Evolutionary conservation across 2,888 invertebrate species (phyloP).

Genomic region (Campoletis raptor): DNA sequence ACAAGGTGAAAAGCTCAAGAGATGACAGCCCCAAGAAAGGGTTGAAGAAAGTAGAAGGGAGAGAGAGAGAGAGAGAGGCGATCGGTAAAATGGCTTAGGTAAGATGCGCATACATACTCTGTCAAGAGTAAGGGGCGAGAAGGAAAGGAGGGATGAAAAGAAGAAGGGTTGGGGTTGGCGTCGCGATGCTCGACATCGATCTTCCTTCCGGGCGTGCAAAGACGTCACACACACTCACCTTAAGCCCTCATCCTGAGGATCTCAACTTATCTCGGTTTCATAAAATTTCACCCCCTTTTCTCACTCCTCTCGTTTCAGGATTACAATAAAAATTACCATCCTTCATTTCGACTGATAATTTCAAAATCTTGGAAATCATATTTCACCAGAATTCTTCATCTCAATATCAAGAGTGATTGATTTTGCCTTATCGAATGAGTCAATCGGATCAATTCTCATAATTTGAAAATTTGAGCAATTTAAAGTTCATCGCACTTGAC

Average conservation of each 20-base stretch:
- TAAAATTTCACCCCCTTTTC: constrained; percentile 43
- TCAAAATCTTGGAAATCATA: background rate
- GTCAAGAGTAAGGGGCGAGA: constrained; percentile 26
- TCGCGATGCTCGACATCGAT: constrained; percentile 72
- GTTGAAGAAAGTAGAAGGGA: constrained; percentile 3
- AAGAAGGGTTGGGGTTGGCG: constrained; percentile 27
- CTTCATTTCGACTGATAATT: constrained; percentile 6
- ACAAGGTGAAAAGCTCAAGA: constrained; percentile 40
- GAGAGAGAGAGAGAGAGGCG: constrained; percentile 37
- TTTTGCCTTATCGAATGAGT: background rate
- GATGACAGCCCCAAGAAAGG: constrained; percentile 9
- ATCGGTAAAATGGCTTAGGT: constrained; percentile 63
- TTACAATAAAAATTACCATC: constrained; percentile 59
- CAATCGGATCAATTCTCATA: background rate
- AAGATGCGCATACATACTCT: constrained; percentile 45
- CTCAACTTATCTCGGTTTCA: constrained; percentile 59
- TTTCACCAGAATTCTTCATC: background rate
- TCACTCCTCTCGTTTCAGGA: background rate
- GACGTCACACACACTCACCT: constrained; percentile 34
- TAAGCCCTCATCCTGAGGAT: constrained; percentile 44
- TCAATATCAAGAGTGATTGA: background rate
- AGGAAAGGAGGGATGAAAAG: background rate
- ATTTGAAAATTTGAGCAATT: background rate
- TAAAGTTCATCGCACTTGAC: background rate
- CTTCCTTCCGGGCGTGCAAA: constrained; percentile 59